phyloP scores from a whole-genome alignment of 1,140 invertebrate genomes.

The Drosophila nannoptera region DNA sequence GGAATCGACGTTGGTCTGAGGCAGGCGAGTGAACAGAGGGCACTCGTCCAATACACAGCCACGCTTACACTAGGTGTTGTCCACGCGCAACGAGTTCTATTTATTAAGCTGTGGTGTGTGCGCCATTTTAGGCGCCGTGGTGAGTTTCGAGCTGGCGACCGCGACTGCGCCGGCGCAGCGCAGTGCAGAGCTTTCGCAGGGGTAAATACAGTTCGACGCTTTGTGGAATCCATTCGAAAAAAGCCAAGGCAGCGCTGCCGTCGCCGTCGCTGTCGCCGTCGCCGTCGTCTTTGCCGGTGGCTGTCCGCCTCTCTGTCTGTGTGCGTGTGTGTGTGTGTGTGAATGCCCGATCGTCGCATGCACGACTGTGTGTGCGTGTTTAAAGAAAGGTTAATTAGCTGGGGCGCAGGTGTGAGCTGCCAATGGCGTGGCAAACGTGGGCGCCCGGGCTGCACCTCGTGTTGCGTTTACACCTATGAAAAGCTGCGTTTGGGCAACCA shows the following conservation, averaged over 20 bases:
- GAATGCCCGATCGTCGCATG: too few relatives aligned
- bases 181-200: conserved; percentile 53
- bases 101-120: conserved; percentile 78
- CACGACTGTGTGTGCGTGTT: conserved; percentile 3
- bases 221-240: conserved; percentile 65
- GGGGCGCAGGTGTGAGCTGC: conserved; percentile 50
- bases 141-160: conserved; percentile 45
- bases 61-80: conserved; percentile 79
- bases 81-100: conserved; percentile 77
- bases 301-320: neutral
- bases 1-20: conserved; percentile 38
- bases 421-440: conserved; percentile 5
- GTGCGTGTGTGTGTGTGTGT: conserved; percentile 16
- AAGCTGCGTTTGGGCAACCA: conserved; percentile 27
- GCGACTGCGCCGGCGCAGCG: conserved; percentile 47
- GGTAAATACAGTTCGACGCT: conserved; percentile 18
- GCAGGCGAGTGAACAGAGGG: conserved; percentile 57
- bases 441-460: conserved; percentile 37
- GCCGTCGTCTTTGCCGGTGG: too few relatives aligned
- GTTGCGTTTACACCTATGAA: conserved; percentile 8
- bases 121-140: conserved; percentile 57
- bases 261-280: neutral
- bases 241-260: conserved; percentile 53
- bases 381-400: conserved; percentile 74
- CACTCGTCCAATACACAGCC: conserved; percentile 79